These are phyloP conservation scores for Maconellicoccus hirsutus DNA, from an alignment of 1,140 invertebrate species.

Conservation along the genomic window DNA sequence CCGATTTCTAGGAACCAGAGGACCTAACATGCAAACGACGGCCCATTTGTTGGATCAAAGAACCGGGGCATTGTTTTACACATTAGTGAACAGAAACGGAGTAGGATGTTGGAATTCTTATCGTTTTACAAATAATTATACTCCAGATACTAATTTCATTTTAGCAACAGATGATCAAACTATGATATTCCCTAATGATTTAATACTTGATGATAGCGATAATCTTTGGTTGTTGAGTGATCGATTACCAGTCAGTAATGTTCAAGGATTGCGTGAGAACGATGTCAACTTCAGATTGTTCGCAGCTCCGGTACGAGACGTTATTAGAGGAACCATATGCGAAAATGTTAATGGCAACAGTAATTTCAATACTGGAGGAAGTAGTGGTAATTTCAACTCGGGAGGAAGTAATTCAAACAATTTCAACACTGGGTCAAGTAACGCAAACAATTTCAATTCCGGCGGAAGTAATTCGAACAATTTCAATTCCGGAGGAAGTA, in stretches of 20 bases:
- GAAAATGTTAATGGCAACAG: conserved; percentile 24
- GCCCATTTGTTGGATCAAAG: not conserved
- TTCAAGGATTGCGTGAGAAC: conserved; percentile 45
- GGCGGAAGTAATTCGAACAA: not conserved
- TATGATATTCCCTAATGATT: conserved; percentile 63
- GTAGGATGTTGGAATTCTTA: conserved; percentile 67
- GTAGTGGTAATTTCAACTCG: not conserved
- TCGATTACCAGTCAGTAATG: conserved; percentile 55
- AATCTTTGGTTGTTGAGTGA: conserved; percentile 64
- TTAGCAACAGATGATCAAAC: conserved; percentile 56
- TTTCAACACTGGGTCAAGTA: not conserved
- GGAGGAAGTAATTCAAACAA: not conserved
- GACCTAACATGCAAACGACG: conserved; percentile 26
- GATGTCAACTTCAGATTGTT: conserved; percentile 63
- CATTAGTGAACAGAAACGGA: conserved; percentile 62
- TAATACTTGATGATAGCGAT: conserved; percentile 57
- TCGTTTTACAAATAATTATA: conserved; percentile 24
- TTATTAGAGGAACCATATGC: conserved; percentile 56
- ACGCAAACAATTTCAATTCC: not conserved
- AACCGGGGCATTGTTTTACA: conserved; percentile 57
- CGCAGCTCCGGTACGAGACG: conserved; percentile 48
- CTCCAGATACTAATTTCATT: conserved; percentile 33
- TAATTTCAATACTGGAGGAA: too few species aligned
- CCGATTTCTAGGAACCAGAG: not conserved
- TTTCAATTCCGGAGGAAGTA: not conserved